Conservation (phyloP, 2,888 invertebrate genomes). For the Temnothorax ravouxi region DNA sequence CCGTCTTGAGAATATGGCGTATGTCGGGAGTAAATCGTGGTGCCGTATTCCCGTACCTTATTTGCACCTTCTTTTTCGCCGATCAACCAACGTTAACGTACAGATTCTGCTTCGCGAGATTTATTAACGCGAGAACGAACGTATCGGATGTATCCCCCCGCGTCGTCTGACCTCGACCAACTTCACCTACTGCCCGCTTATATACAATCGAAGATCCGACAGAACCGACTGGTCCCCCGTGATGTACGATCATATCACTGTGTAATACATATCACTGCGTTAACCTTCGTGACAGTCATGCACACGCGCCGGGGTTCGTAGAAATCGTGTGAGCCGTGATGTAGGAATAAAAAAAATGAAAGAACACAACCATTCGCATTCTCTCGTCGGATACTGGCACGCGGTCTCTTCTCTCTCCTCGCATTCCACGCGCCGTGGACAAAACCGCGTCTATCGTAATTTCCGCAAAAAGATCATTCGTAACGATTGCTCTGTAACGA, state of each 20-base stretch:
- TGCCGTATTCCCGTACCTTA: slow-evolving; percentile 59
- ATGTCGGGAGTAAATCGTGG: slow-evolving; percentile 9
- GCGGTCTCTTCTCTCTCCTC: slow-evolving; percentile 17
- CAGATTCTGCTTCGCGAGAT: neutral
- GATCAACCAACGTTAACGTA: slow-evolving; percentile 2
- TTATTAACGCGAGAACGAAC: neutral
- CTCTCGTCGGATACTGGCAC: neutral
- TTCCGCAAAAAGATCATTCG: slow-evolving; percentile 57
- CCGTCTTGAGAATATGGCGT: slow-evolving; percentile 12
- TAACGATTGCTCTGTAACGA: slow-evolving; percentile 30
- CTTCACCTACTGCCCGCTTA: neutral
- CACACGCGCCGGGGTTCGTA: slow-evolving; percentile 13
- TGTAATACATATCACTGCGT: slow-evolving; percentile 17
- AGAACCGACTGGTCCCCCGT: neutral
- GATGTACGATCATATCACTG: slow-evolving; percentile 13
- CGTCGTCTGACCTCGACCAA: neutral
- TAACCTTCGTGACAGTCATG: slow-evolving; percentile 5
- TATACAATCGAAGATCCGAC: neutral
- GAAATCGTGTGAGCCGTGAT: slow-evolving; percentile 24
- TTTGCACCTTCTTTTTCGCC: slow-evolving; percentile 54
- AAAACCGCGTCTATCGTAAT: slow-evolving; percentile 66
- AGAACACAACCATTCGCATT: slow-evolving; percentile 11
- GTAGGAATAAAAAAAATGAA: neutral
- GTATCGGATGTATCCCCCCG: neutral
- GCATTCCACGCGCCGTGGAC: slow-evolving; percentile 47